A percentile compares a stretch with the other conserved stretches of the same genome.
These are phyloP conservation scores for Aulostomus chinensis DNA, from an alignment of 2,797 vertebrate genomes.

Conservation along the genomic window DNA sequence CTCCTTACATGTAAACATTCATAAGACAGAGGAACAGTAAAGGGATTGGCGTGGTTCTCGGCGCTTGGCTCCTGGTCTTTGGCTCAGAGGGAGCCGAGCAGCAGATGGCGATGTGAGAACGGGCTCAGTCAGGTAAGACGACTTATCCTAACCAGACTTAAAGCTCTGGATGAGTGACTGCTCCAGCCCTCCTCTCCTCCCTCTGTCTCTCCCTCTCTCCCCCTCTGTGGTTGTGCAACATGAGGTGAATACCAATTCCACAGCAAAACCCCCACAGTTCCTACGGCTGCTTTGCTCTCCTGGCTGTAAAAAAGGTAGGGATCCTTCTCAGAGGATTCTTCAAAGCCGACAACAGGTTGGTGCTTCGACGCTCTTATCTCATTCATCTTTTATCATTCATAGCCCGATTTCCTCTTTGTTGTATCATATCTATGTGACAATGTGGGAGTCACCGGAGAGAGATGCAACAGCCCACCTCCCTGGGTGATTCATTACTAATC, in stretches of 20 bases:
- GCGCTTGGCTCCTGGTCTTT: constrained; percentile 60
- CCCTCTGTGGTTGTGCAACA: constrained; percentile 58
- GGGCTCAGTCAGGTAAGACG: constrained; percentile 73
- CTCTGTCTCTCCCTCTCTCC: constrained; percentile 25
- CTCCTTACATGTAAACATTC: constrained; percentile 43
- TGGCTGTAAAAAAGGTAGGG: constrained; percentile 48
- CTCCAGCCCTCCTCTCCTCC: constrained; percentile 45
- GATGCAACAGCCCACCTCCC: constrained; percentile 75
- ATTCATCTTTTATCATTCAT: constrained; percentile 2
- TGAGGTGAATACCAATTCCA: constrained; percentile 75
- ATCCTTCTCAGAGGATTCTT: constrained; percentile 16
- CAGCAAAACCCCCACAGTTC: constrained; percentile 46
- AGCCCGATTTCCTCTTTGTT: constrained; percentile 41
- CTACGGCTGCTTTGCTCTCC: constrained; percentile 48
- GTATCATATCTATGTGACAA: constrained; percentile 52
- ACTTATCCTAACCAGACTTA: constrained; percentile 65
- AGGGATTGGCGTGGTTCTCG: constrained; percentile 60
- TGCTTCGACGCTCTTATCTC: constrained; percentile 13
- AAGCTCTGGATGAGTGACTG: constrained; percentile 46
- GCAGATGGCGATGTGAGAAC: constrained; percentile 73
- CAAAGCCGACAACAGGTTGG: constrained; percentile 60
- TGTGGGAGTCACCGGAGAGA: constrained; percentile 65
- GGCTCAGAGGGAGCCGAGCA: constrained; percentile 46
- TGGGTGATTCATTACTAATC: constrained; percentile 74
- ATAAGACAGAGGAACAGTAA: constrained; percentile 56